phyloP scores from a whole-genome alignment of 2,888 invertebrate genomes.

The Microdon myrmicae region DNA sequence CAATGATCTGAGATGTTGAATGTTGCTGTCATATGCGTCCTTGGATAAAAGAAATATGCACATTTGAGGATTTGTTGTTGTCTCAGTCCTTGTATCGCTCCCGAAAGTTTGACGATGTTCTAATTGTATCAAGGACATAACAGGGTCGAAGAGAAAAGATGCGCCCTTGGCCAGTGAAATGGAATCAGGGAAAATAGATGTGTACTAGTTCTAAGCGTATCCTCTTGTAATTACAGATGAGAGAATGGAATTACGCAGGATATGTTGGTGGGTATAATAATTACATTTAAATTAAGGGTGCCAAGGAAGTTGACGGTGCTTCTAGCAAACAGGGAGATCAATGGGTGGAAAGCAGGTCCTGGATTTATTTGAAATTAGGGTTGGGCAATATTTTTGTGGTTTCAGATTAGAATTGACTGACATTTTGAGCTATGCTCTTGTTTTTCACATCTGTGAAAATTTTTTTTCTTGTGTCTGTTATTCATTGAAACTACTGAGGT shows the following conservation, averaged over 20 bases:
- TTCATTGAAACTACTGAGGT: too few relatives aligned
- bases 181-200: conserved; percentile 3
- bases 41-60: too few relatives aligned
- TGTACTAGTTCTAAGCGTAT: conserved; percentile 4
- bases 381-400: conserved; percentile 35
- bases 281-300: conserved; percentile 45
- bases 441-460: conserved; percentile 35
- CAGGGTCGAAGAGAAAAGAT: background rate
- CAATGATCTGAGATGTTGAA: conserved; percentile 57
- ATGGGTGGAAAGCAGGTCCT: conserved; percentile 26
- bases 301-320: conserved; percentile 3
- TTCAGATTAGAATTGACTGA: conserved; percentile 21
- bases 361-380: conserved; percentile 2
- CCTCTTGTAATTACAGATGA: conserved; percentile 58
- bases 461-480: conserved; percentile 56
- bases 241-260: conserved; percentile 61
- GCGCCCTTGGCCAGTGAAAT: conserved; percentile 16
- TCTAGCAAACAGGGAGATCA: conserved; percentile 5
- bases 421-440: conserved; percentile 15
- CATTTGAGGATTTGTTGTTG: conserved; percentile 11
- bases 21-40: conserved; percentile 49
- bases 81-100: background rate
- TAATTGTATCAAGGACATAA: conserved; percentile 14
- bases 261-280: conserved; percentile 23
- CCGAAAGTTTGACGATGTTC: conserved; percentile 15